Conservation (phyloP, 2,113 vertebrate genomes). For the Siniperca chuatsi region DNA sequence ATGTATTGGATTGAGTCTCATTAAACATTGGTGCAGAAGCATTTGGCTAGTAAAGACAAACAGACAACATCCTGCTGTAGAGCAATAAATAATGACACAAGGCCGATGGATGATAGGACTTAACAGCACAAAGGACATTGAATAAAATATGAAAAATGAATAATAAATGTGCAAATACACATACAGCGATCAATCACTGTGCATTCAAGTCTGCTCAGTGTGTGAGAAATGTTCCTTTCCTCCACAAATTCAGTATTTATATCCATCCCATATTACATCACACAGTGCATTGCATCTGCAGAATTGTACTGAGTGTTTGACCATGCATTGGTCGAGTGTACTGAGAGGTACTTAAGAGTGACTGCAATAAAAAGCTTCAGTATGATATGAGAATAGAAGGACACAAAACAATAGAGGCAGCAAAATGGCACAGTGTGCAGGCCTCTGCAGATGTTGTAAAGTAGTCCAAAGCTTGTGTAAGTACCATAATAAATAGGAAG, state of each 20-base stretch:
- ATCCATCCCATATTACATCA: not conserved
- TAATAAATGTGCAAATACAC: constrained; percentile 2
- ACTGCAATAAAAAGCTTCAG: constrained; percentile 20
- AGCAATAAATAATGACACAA: not conserved
- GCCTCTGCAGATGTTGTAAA: constrained; percentile 7
- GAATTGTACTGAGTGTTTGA: not conserved
- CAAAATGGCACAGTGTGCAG: not conserved
- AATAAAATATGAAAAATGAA: constrained; percentile 19
- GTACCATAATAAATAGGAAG: constrained; percentile 18
- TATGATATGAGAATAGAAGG: not conserved
- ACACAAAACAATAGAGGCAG: not conserved
- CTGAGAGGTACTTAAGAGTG: not conserved
- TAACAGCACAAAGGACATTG: constrained; percentile 1
- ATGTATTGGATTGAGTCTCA: not conserved
- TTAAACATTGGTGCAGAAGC: not conserved
- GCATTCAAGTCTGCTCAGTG: not conserved
- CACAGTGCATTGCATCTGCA: not conserved
- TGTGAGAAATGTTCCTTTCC: not conserved
- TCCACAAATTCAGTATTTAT: not conserved
- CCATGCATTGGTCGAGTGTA: not conserved
- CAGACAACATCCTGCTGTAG: not conserved
- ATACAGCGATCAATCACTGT: not conserved
- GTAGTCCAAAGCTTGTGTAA: not conserved
- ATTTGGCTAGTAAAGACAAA: not conserved
- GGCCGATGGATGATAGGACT: not conserved